Percentiles rank a stretch among this genome's conserved stretches.
Evolutionary conservation across 35 echinoderm and acorn worm species (phyloP).

Genomic region (Apostichopus japonicus): DNA sequence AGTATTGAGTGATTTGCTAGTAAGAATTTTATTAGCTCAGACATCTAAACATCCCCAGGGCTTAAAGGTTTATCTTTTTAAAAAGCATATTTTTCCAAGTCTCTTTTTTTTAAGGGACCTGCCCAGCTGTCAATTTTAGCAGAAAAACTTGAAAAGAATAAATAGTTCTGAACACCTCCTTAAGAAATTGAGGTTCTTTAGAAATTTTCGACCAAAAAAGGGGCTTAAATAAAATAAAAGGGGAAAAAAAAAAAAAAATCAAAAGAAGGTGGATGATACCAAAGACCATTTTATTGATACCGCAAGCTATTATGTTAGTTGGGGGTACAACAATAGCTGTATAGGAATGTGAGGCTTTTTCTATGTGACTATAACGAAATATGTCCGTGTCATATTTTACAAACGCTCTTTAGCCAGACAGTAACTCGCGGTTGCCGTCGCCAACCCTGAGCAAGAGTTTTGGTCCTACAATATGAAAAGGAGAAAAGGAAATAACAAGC

Average conservation of each 20-base stretch:
- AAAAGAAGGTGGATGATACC: not conserved
- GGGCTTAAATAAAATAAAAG: not conserved
- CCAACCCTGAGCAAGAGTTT: not conserved
- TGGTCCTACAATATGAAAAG: not conserved
- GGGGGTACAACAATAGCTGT: conserved; percentile 12
- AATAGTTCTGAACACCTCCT: conserved; percentile 22
- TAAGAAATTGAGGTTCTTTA: conserved; percentile 4
- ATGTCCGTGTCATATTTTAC: conserved; percentile 30
- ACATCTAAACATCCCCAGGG: conserved; percentile 24
- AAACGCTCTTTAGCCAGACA: not conserved
- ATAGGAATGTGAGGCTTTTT: conserved; percentile 6
- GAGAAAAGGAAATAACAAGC: not conserved
- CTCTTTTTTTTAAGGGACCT: not conserved
- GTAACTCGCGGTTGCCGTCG: not conserved
- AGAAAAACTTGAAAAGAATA: conserved; percentile 22
- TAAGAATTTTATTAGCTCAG: conserved; percentile 43
- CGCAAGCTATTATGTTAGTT: conserved; percentile 22
- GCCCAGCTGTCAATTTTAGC: conserved; percentile 42
- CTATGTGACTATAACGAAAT: conserved; percentile 2
- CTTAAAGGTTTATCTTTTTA: conserved; percentile 4
- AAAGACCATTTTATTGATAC: conserved; percentile 28
- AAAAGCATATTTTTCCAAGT: not conserved
- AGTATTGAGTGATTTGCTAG: conserved; percentile 38
- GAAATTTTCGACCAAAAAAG: not conserved
- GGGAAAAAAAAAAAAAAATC: not conserved